Base-by-base conservation (phyloP, 2,797 vertebrate genomes). In the Carcharodon carcharias region DNA sequence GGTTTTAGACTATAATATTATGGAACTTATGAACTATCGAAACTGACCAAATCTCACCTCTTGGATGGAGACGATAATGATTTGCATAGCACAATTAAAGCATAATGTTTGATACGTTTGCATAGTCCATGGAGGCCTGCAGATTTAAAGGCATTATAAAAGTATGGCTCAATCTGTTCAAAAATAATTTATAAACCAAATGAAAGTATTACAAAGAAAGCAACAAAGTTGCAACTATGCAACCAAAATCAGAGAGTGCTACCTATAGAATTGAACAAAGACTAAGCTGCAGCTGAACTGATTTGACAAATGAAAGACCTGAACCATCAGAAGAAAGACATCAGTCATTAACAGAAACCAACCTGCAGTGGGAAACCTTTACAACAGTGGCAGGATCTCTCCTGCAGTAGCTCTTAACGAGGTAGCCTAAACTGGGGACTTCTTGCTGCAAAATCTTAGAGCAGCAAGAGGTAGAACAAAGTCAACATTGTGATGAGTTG, bases 41-140 rank as follows among this genome's bases (percentile, higher is more conserved):
- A 58, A n/a, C 35, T 63, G 54, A 63, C 31, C 35, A 92, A 61
- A 63, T 92, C 31, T 63, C 56, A 58, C 35, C 31, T 63, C 58
- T 63, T 92, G 89, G 58, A 35, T 63, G 56, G 31, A 58, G 58
- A 63, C 12, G 35, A 28, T n/a, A 61, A 92, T 63, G 16, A 92
- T 61, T 63, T 92, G 61, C 56, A 92, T n/a, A 85, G 40, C 21
- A 85, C 40, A 91, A 91, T 89, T 89, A 56, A 89, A 89, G 61
- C 88, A 56, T 50, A 85, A 50, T 26, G 18, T 50, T 21, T 50
- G 40, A 50, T 16, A 56, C 5, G 4, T 56, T 89, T 89, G 87
- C 87, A 88, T 16, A 23, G 16, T 85, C 3, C 4, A 18, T 94
- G 61, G n/a, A 94, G n/a, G 45, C 61, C 6, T 65, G 63, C 31